Base-by-base conservation (phyloP, 2,888 invertebrate genomes). In the Entomobrya multifasciata region DNA sequence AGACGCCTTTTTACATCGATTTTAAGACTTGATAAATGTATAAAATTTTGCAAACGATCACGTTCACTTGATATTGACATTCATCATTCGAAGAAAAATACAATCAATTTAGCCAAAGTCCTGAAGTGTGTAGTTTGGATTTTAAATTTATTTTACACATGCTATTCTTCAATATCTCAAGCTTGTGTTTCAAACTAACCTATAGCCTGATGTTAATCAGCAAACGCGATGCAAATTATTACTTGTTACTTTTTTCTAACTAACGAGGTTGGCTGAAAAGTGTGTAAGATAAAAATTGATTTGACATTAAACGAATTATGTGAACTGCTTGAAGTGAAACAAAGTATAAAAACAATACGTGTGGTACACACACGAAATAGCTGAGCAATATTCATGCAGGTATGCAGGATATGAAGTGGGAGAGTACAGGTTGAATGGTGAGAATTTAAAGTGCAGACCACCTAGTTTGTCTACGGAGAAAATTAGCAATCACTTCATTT, bases 401-500 rank as follows among this genome's bases (percentile, higher is more conserved):
- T 17, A 57, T 20, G 11, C 25, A 20, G 52, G 27, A 36, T 67
- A 11, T 67, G 20, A 22, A 25, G 15, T 17, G 27, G 36, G 3
- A 52, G 15, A 52, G 15, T 62, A n/a, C 13, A 3, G 8, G 62
- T 17, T 62, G 62, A 52, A 55, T 36, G 55, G 20, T 74, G 20
- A 52, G 55, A 74, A 36, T 17, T 30, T 36, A 70, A 41, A 55
- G 55, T 55, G 74, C 17, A 41, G 78, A 80, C 80, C 80, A 80
- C 80, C 80, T 80, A 52, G 80, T 80, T 62, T 44, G 67, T 74
- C 55, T 15, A 67, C 49, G 60, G 36, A 52, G 67, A 80, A 80
- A 80, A 80, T 80, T 80, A 80, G 80, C 80, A 80, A 80, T 65
- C 67, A 62, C 27, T 78, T 22, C 62, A 62, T 27, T 80, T 41